Percentiles rank a stretch among this genome's conserved stretches.
Evolutionary conservation across 2,888 invertebrate species (phyloP).

Genomic region (Nephrotoma flavescens): DNA sequence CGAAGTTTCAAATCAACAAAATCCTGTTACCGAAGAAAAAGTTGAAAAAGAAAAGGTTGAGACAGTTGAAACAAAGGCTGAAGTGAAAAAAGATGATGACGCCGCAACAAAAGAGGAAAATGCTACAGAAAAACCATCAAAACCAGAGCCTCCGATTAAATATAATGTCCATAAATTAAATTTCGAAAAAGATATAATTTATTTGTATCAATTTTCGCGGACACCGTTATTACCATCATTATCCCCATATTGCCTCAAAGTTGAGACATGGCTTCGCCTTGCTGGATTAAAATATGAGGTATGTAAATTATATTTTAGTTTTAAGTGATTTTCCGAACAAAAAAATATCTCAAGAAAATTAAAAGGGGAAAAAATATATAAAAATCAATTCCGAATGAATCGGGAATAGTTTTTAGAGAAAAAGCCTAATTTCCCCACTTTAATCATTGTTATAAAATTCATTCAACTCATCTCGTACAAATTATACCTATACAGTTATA

Average conservation of each 20-base stretch:
- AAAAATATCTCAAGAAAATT: neutral
- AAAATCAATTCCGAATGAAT: neutral
- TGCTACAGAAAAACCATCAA: constrained; percentile 33
- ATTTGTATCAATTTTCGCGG: constrained; percentile 86
- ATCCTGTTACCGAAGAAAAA: constrained; percentile 34
- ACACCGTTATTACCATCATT: constrained; percentile 79
- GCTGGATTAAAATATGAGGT: constrained; percentile 90
- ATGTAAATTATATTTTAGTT: neutral
- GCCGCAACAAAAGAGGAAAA: constrained; percentile 30
- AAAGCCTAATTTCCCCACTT: neutral
- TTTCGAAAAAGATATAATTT: constrained; percentile 84
- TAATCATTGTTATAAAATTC: neutral
- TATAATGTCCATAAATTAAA: constrained; percentile 72
- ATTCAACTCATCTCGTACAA: neutral
- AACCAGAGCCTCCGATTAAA: constrained; percentile 53
- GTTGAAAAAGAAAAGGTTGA: constrained; percentile 34
- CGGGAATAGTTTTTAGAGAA: neutral
- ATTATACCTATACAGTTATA: neutral
- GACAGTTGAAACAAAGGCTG: constrained; percentile 27
- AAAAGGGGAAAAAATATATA: neutral
- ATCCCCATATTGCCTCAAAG: constrained; percentile 88
- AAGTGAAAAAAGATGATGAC: constrained; percentile 14
- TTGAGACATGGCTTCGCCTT: constrained; percentile 89
- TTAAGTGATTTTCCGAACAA: neutral
- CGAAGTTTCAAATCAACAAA: constrained; percentile 51